Evolutionary conservation across 1,140 invertebrate species (phyloP).

Genomic region (Leptopilina boulardi): DNA sequence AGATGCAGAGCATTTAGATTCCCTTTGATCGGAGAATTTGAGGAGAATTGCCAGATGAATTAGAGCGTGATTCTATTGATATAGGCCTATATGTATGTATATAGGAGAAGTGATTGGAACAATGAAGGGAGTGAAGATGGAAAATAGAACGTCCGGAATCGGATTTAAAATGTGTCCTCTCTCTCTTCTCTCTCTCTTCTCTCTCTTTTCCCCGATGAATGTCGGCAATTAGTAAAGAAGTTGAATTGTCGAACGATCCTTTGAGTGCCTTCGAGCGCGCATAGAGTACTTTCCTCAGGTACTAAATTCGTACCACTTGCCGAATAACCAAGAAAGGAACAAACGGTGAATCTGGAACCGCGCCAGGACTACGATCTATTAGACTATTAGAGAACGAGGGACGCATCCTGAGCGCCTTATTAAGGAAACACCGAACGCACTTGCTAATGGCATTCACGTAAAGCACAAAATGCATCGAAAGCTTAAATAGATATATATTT

Average conservation of each 20-base stretch:
- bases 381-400: slow-evolving; percentile 8
- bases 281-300: slow-evolving; percentile 5
- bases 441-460: slow-evolving; percentile 21
- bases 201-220: too few relatives aligned
- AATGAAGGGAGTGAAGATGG: neutral
- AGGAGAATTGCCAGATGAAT: slow-evolving; percentile 4
- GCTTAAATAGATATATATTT: neutral
- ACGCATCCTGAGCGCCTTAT: slow-evolving; percentile 20
- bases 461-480: slow-evolving; percentile 18
- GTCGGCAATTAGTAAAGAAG: slow-evolving; percentile 22
- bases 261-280: slow-evolving; percentile 1
- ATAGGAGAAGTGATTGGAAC: slow-evolving; percentile 5
- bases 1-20: neutral
- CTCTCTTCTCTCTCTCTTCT: too few relatives aligned
- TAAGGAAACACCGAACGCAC: slow-evolving; percentile 5
- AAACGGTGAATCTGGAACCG: slow-evolving; percentile 8
- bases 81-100: neutral
- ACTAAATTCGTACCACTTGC: slow-evolving; percentile 31
- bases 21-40: neutral
- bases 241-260: slow-evolving; percentile 24
- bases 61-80: slow-evolving; percentile 17
- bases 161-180: slow-evolving; percentile 14
- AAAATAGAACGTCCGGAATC: slow-evolving; percentile 25
- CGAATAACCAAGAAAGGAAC: neutral
- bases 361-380: slow-evolving; percentile 20